Percentiles rank a stretch among this genome's conserved stretches.
phyloP scores from a whole-genome alignment of 1,140 invertebrate genomes.

The Drosophila asahinai region DNA sequence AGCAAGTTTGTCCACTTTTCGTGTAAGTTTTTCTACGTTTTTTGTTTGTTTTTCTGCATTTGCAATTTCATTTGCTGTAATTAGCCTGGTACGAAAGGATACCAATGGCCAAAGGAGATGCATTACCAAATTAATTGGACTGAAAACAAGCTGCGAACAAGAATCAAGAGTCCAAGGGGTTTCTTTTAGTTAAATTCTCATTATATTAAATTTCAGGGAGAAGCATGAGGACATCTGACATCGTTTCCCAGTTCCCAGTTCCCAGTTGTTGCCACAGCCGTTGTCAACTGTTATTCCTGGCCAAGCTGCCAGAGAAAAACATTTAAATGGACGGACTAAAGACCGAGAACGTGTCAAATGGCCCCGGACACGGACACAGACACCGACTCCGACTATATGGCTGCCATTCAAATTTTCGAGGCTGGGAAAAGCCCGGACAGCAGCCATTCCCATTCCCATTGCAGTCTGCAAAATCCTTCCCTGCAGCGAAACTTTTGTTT shows the following conservation, averaged over 20 bases:
- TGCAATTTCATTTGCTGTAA: conserved; percentile 39
- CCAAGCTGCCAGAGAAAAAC: conserved; percentile 17
- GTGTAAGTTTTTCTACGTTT: neutral
- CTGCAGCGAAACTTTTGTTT: conserved; percentile 38
- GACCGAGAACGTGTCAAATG: conserved; percentile 61
- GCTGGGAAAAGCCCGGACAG: neutral
- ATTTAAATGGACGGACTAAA: conserved; percentile 39
- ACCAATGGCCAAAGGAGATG: conserved; percentile 2
- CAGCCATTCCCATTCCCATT: conserved; percentile 6
- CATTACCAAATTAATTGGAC: conserved; percentile 17
- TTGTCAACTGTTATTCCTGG: conserved; percentile 27
- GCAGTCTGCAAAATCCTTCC: conserved; percentile 3
- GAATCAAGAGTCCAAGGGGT: too few species aligned
- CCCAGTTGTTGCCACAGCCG: conserved; percentile 43
- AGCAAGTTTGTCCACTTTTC: conserved; percentile 60
- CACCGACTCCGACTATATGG: neutral
- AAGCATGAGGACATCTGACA: conserved; percentile 14
- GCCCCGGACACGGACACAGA: conserved; percentile 40
- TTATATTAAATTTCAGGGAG: too few species aligned
- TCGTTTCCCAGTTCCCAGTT: conserved; percentile 14
- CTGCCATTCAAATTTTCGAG: neutral
- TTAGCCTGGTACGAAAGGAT: conserved; percentile 27
- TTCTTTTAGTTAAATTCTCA: too few species aligned
- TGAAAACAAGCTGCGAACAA: conserved; percentile 24
- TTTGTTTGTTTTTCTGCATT: neutral